Conservation (phyloP, 2,113 vertebrate genomes). For the Rafetus swinhoei region DNA sequence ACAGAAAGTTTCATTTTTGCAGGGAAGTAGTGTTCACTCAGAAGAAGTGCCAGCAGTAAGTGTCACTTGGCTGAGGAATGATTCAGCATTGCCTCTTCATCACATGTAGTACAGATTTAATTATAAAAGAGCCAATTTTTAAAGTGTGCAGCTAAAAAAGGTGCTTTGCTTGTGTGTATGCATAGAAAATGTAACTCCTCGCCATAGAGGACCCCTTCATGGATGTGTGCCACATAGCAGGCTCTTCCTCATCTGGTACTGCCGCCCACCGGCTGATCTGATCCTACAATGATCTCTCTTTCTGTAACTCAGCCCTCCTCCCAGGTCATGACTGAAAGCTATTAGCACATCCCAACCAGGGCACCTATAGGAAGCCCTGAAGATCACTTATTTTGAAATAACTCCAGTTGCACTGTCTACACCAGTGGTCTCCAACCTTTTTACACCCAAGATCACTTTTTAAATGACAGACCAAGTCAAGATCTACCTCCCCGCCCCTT, state of each 20-base stretch:
- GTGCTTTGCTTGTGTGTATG: neutral
- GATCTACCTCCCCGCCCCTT: too few relatives aligned
- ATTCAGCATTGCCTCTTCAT: neutral
- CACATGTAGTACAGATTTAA: neutral
- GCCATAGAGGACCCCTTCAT: neutral
- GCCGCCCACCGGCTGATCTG: neutral
- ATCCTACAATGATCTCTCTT: neutral
- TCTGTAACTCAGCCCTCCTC: neutral
- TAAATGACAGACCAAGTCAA: too few relatives aligned
- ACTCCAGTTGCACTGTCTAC: too few relatives aligned
- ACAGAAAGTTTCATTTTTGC: neutral
- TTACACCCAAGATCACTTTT: too few relatives aligned
- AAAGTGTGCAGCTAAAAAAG: neutral
- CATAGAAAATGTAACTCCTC: neutral
- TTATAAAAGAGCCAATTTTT: neutral
- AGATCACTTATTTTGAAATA: too few relatives aligned
- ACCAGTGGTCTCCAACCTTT: too few relatives aligned
- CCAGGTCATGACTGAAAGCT: neutral
- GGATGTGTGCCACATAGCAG: neutral
- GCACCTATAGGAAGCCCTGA: too few relatives aligned
- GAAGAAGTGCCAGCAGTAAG: neutral
- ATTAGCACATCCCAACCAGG: too few relatives aligned
- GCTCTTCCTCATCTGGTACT: neutral
- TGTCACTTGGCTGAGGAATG: neutral
- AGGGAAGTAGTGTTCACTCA: neutral